Evolutionary conservation across 1,140 invertebrate species (phyloP).

Genomic region (Phenacoccus solenopsis): DNA sequence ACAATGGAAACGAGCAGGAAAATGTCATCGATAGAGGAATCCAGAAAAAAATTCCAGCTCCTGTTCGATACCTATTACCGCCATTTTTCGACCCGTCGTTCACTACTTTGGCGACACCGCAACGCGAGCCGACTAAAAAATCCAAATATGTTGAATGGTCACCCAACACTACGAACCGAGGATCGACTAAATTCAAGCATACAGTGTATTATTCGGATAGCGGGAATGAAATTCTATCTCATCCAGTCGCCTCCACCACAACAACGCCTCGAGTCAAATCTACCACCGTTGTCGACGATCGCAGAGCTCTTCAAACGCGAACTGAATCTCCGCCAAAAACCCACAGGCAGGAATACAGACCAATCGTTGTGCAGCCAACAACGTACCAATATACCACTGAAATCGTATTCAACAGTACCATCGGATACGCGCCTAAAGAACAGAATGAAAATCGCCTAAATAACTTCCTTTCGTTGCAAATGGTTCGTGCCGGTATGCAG

Average conservation of each 20-base stretch:
- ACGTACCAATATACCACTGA: neutral
- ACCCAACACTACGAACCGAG: neutral
- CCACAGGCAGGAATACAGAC: neutral
- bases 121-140: conserved; percentile 4
- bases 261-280: neutral
- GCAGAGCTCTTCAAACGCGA: neutral
- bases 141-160: neutral
- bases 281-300: neutral
- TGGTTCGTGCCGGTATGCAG: neutral
- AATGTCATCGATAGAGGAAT: neutral
- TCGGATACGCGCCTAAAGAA: neutral
- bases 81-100: conserved; percentile 5
- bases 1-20: neutral
- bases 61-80: conserved; percentile 20
- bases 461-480: neutral
- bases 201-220: neutral
- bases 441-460: neutral
- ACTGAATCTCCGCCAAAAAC: neutral
- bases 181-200: neutral
- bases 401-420: neutral
- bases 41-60: conserved; percentile 15
- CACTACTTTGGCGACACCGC: neutral
- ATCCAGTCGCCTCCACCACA: neutral
- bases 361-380: neutral
- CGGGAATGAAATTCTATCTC: neutral